phyloP scores from a whole-genome alignment of 1,140 invertebrate species.

The Paramacrobiotus metropolitanus region DNA sequence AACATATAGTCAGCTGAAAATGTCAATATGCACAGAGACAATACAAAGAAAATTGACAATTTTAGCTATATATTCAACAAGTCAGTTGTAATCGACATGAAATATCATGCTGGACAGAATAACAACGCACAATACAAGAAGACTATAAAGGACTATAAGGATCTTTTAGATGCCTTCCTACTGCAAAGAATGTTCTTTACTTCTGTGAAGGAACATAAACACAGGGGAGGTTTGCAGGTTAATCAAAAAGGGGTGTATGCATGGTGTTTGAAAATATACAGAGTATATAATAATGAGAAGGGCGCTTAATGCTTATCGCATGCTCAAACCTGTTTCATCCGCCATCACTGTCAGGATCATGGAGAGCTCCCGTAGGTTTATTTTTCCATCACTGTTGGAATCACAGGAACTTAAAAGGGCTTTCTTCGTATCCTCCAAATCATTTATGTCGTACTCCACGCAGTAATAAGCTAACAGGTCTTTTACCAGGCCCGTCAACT shows the following conservation, averaged over 20 bases:
- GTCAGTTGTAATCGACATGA: neutral
- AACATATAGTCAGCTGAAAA: neutral
- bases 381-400: neutral
- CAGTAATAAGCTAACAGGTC: conserved; percentile 1
- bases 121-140: neutral
- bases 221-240: neutral
- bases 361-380: neutral
- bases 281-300: too few species aligned
- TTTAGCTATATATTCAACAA: neutral
- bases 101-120: neutral
- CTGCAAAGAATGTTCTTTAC: conserved; percentile 3
- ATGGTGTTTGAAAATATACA: too few species aligned
- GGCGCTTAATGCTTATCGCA: too few species aligned
- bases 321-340: conserved; percentile 4
- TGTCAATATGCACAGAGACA: neutral
- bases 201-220: conserved; percentile 1
- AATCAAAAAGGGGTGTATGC: too few species aligned
- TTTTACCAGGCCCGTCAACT: neutral
- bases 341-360: neutral
- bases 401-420: neutral
- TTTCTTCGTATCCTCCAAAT: neutral
- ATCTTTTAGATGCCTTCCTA: conserved; percentile 4
- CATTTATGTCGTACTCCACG: conserved; percentile 3
- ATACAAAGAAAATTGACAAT: neutral
- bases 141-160: too few species aligned